Conservation (phyloP, 2,888 invertebrate genomes). For the Lasioglossum pauxillum region DNA sequence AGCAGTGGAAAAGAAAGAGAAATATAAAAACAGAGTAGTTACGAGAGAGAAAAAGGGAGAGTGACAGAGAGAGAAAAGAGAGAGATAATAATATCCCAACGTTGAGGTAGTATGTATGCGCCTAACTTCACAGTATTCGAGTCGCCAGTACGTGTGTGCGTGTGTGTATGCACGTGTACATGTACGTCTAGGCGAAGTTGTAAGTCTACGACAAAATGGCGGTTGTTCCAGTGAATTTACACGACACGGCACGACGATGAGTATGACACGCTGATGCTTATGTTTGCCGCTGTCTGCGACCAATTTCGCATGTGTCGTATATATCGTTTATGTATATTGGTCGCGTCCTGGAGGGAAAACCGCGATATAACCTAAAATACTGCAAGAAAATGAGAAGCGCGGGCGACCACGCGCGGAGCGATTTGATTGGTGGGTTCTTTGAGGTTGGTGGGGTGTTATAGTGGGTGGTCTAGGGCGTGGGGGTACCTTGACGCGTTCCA, state of each 20-base stretch:
- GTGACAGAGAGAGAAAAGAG: neutral
- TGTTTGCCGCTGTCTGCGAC: conserved; percentile 2
- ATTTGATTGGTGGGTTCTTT: conserved; percentile 41
- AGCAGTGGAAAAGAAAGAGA: conserved; percentile 4
- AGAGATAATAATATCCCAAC: conserved; percentile 1
- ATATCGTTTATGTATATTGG: conserved; percentile 50
- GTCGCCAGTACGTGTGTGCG: neutral
- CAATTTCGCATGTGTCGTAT: conserved; percentile 8
- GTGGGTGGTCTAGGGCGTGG: conserved; percentile 75
- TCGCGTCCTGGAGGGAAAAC: conserved; percentile 76
- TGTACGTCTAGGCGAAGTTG: neutral
- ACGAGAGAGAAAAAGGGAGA: conserved; percentile 8
- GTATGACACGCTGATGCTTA: conserved; percentile 1
- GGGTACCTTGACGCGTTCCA: conserved; percentile 99
- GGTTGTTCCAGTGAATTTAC: conserved; percentile 9
- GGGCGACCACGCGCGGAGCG: conserved; percentile 62
- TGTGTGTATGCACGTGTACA: conserved; percentile 6
- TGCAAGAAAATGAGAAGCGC: conserved; percentile 71
- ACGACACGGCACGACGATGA: conserved; percentile 40
- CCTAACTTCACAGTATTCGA: conserved; percentile 35
- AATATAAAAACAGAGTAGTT: conserved; percentile 19
- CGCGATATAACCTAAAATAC: conserved; percentile 77
- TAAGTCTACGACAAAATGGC: conserved; percentile 6
- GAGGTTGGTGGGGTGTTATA: conserved; percentile 56
- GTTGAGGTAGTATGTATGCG: conserved; percentile 34